Percentiles rank a stretch among this genome's conserved stretches.
phyloP scores from a whole-genome alignment of 2,113 vertebrate genomes.

The Pteruthius melanotis region DNA sequence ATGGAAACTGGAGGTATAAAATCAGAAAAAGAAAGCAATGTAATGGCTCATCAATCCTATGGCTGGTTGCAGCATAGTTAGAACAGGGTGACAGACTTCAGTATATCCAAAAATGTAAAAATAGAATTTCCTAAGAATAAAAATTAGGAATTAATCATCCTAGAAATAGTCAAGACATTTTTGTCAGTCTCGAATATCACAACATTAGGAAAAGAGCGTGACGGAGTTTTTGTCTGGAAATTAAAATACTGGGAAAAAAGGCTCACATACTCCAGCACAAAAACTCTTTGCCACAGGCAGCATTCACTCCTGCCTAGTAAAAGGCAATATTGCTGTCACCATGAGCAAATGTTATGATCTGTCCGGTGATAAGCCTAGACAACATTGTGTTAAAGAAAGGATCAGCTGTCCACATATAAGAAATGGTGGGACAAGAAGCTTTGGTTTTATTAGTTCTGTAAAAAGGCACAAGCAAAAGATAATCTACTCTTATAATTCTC shows the following conservation, averaged over 20 bases:
- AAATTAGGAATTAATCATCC: not conserved
- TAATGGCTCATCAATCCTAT: not conserved
- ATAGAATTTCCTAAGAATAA: not conserved
- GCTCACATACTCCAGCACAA: not conserved
- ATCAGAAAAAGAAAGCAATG: not conserved
- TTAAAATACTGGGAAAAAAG: not conserved
- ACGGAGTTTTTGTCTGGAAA: conserved; percentile 4
- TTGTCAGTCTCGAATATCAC: not conserved
- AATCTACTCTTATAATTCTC: not conserved
- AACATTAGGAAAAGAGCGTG: not conserved
- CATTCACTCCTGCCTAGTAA: not conserved
- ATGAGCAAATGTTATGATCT: not conserved
- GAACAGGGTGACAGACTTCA: not conserved
- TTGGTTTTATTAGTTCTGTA: not conserved
- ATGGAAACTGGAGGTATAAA: not conserved
- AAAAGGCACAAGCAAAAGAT: not conserved
- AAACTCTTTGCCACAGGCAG: not conserved
- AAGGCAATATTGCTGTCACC: not conserved
- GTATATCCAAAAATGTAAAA: not conserved
- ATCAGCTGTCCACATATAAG: not conserved
- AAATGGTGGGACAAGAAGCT: not conserved
- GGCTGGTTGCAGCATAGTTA: not conserved
- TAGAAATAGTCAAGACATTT: not conserved
- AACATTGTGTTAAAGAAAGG: not conserved
- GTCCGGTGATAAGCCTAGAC: not conserved